Conservation (phyloP, 1,140 invertebrate species). For the Manduca sexta region DNA sequence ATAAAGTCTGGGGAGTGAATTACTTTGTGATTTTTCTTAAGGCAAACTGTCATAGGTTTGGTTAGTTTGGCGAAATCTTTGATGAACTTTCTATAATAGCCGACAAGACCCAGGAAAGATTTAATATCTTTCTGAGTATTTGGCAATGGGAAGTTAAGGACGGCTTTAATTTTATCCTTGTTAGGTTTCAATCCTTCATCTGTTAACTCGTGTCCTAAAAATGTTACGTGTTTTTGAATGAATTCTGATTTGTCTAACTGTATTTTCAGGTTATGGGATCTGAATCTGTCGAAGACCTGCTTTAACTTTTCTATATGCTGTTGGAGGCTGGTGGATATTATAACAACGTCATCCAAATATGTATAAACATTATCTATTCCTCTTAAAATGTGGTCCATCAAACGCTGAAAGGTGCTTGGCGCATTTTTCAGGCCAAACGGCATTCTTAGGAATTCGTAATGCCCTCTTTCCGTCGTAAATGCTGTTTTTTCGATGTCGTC, state of each 20-base stretch:
- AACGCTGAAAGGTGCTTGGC: too few species aligned
- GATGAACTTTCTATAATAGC: not conserved
- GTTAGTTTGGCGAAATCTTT: not conserved
- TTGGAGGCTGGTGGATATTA: not conserved
- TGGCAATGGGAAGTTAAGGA: not conserved
- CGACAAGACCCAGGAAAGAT: not conserved
- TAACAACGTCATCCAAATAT: too few species aligned
- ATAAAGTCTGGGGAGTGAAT: not conserved
- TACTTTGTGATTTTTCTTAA: not conserved
- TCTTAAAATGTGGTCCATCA: too few species aligned
- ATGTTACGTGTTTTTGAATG: not conserved
- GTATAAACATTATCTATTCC: too few species aligned
- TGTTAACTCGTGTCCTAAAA: not conserved
- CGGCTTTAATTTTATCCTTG: not conserved
- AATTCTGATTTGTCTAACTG: not conserved
- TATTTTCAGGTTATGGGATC: not conserved
- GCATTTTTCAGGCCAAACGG: too few species aligned
- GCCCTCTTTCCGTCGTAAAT: not conserved
- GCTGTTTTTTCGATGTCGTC: not conserved
- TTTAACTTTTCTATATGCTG: not conserved
- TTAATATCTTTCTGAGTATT: not conserved
- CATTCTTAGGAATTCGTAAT: too few species aligned
- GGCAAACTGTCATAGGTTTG: slow-evolving; percentile 12
- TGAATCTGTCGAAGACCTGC: not conserved
- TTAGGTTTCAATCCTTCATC: not conserved